phyloP scores from a whole-genome alignment of 2,888 invertebrate genomes.

The Mythimna vitellina region DNA sequence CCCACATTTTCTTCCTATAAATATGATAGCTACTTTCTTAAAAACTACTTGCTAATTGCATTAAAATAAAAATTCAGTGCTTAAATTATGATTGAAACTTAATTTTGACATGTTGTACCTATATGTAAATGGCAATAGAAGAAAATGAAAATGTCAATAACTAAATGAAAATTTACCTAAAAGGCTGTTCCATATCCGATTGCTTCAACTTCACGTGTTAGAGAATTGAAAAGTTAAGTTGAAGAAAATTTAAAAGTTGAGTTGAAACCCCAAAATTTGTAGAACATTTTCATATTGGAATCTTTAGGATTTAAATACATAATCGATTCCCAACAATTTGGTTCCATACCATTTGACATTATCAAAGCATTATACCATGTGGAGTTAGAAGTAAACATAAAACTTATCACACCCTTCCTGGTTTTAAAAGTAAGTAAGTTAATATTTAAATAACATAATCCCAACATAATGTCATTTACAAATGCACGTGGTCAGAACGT shows the following conservation, averaged over 20 bases:
- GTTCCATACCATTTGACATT: background rate
- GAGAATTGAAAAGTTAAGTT: background rate
- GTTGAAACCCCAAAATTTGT: too few relatives aligned
- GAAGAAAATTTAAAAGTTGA: background rate
- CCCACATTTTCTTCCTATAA: too few relatives aligned
- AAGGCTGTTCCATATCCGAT: background rate
- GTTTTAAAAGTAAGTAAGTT: conserved; percentile 22
- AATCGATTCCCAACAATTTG: background rate
- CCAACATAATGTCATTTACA: conserved; percentile 22
- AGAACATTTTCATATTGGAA: background rate
- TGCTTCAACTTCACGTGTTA: background rate
- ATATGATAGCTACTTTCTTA: too few relatives aligned
- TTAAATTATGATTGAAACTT: too few relatives aligned
- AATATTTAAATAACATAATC: conserved; percentile 7
- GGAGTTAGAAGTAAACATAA: conserved; percentile 2
- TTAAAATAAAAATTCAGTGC: too few relatives aligned
- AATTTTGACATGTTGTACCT: too few relatives aligned
- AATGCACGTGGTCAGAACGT: conserved; percentile 47
- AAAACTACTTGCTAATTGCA: too few relatives aligned
- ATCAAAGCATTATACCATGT: conserved; percentile 2
- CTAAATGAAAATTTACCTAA: background rate
- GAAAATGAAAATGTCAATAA: background rate
- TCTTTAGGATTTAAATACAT: background rate
- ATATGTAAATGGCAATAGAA: background rate
- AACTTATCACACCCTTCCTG: conserved; percentile 26